These are phyloP conservation scores for Callopanchax toddi DNA, from an alignment of 2,113 vertebrate species.

Conservation along the genomic window DNA sequence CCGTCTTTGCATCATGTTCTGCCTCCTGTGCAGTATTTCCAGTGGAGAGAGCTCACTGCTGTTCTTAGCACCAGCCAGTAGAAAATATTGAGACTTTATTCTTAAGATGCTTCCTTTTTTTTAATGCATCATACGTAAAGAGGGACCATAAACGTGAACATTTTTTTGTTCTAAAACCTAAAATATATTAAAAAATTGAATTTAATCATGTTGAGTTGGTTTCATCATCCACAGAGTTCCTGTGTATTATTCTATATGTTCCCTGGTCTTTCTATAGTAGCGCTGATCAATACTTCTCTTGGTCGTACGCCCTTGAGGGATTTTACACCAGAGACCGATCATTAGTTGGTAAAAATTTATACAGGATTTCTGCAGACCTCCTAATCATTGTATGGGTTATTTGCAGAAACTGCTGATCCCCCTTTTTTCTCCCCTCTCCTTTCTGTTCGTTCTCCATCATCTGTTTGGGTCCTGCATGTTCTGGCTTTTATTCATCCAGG, in stretches of 20 bases:
- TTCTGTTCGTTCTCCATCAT: slow-evolving; percentile 1
- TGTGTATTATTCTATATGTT: not conserved
- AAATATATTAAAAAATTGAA: too few species aligned
- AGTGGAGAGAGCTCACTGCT: not conserved
- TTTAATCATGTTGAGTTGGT: too few species aligned
- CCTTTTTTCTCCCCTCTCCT: slow-evolving; percentile 12
- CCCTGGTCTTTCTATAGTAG: not conserved
- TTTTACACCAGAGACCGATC: not conserved
- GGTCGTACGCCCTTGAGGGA: slow-evolving; percentile 8
- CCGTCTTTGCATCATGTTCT: not conserved
- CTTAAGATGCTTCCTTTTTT: not conserved
- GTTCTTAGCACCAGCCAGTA: too few species aligned
- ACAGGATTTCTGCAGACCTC: slow-evolving; percentile 15
- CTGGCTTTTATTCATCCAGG: slow-evolving; percentile 24
- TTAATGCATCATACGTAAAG: too few species aligned
- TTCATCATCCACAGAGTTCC: not conserved
- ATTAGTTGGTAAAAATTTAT: slow-evolving; percentile 3
- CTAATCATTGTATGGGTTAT: slow-evolving; percentile 34
- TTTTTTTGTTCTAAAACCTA: too few species aligned
- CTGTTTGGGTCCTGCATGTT: slow-evolving; percentile 34
- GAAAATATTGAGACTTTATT: too few species aligned
- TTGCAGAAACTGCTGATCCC: slow-evolving; percentile 45
- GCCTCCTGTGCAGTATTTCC: not conserved
- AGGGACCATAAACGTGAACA: too few species aligned
- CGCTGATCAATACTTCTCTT: not conserved